Conservation (phyloP, 2,797 vertebrate genomes). For the Hephaestus fuliginosus region DNA sequence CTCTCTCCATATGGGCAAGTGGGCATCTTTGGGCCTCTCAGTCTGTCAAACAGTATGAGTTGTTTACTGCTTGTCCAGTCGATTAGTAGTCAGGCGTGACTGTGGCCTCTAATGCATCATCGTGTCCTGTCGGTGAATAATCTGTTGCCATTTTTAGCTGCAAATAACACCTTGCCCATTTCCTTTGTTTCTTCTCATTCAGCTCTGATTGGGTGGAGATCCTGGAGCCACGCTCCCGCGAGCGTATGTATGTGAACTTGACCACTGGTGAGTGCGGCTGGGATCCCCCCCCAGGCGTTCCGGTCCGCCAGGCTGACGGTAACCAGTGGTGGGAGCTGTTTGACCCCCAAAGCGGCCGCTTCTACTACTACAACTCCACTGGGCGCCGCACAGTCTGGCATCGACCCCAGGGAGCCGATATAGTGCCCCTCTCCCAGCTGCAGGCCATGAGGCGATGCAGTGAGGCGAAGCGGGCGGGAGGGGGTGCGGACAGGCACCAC, state of each 20-base stretch:
- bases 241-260: constrained; percentile 94
- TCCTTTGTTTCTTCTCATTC: constrained; percentile 51
- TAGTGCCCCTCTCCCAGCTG: constrained; percentile 92
- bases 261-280: constrained; percentile 91
- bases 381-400: constrained; percentile 92
- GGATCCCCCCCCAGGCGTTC: constrained; percentile 88
- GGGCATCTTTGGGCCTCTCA: constrained; percentile 49
- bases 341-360: constrained; percentile 90
- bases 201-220: constrained; percentile 96
- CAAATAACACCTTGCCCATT: constrained; percentile 15
- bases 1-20: constrained; percentile 68
- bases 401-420: constrained; percentile 90
- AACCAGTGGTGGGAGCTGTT: constrained; percentile 97
- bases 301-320: constrained; percentile 90
- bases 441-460: constrained; percentile 91
- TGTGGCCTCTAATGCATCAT: constrained; percentile 22
- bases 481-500: constrained; percentile 65
- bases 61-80: constrained; percentile 63
- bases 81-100: constrained; percentile 55
- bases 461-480: constrained; percentile 77
- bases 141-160: constrained; percentile 28
- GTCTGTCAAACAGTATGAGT: constrained; percentile 64
- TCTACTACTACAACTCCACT: constrained; percentile 94
- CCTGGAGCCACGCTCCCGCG: constrained; percentile 92
- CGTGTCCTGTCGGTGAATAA: constrained; percentile 28